Evolutionary conservation across 2,797 vertebrate genomes (phyloP).

Genomic region (Parambassis ranga): DNA sequence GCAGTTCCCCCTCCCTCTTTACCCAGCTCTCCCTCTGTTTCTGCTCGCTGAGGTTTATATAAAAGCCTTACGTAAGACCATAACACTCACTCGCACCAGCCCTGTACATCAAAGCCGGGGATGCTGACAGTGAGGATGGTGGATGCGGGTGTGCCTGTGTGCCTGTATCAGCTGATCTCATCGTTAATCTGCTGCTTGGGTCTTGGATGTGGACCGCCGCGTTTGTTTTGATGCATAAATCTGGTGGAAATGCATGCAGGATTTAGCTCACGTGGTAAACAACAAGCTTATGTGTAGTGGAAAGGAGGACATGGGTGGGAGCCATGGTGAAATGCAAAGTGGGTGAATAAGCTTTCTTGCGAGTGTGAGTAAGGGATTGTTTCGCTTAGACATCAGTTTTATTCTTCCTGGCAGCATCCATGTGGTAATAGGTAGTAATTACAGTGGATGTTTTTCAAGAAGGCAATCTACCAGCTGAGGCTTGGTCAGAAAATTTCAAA

Average conservation of each 20-base stretch:
- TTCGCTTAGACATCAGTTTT: too few species aligned
- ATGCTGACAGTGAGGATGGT: constrained; percentile 51
- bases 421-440: too few species aligned
- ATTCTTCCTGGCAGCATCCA: background rate
- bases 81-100: constrained; percentile 66
- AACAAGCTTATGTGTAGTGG: constrained; percentile 7
- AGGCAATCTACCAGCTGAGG: too few species aligned
- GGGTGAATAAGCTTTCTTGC: constrained; percentile 11
- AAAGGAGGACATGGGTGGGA: background rate
- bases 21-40: constrained; percentile 50
- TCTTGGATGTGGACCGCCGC: constrained; percentile 26
- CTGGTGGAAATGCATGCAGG: background rate
- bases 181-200: constrained; percentile 49
- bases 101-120: constrained; percentile 61
- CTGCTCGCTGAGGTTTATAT: constrained; percentile 71
- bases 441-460: too few species aligned
- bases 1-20: constrained; percentile 26
- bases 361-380: constrained; percentile 24
- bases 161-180: constrained; percentile 46
- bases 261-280: constrained; percentile 21
- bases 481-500: too few species aligned
- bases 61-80: constrained; percentile 81
- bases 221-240: constrained; percentile 28
- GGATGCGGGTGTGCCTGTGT: constrained; percentile 14
- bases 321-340: background rate